Percentiles rank a stretch among this genome's conserved stretches.
Conservation (phyloP, 2,888 invertebrate genomes). For the Thera britannica region DNA sequence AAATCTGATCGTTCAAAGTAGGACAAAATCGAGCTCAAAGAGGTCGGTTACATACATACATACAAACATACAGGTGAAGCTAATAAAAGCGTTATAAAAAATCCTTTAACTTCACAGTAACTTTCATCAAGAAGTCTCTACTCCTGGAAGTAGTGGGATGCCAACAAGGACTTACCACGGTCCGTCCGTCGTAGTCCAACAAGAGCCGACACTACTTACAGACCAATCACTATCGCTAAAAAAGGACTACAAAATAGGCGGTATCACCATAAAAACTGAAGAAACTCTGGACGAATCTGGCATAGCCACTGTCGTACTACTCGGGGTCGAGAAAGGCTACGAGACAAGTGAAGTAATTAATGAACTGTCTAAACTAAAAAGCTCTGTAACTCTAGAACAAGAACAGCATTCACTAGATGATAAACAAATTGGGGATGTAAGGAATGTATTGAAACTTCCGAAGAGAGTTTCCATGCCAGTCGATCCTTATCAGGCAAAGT, state of each 20-base stretch:
- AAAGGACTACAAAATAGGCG: conserved; percentile 11
- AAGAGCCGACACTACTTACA: too few relatives aligned
- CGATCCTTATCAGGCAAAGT: not conserved
- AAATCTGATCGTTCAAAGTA: too few relatives aligned
- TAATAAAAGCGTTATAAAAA: too few relatives aligned
- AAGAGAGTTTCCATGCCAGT: too few relatives aligned
- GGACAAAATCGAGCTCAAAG: too few relatives aligned
- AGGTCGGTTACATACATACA: too few relatives aligned
- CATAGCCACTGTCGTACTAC: not conserved
- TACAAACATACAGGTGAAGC: too few relatives aligned
- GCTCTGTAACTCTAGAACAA: not conserved
- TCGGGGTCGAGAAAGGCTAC: not conserved
- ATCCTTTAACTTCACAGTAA: too few relatives aligned
- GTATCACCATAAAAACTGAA: conserved; percentile 1
- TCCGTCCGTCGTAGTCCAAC: not conserved
- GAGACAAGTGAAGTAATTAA: not conserved
- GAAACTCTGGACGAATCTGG: conserved; percentile 1
- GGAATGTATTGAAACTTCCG: not conserved
- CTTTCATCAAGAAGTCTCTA: not conserved
- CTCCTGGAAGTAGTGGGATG: too few relatives aligned
- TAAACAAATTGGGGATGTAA: not conserved
- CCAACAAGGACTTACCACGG: too few relatives aligned
- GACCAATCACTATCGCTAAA: not conserved
- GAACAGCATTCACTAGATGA: not conserved
- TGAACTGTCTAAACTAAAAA: not conserved